Evolutionary conservation across 2,113 vertebrate genomes (phyloP).

Genomic region (Glaucidium brasilianum): DNA sequence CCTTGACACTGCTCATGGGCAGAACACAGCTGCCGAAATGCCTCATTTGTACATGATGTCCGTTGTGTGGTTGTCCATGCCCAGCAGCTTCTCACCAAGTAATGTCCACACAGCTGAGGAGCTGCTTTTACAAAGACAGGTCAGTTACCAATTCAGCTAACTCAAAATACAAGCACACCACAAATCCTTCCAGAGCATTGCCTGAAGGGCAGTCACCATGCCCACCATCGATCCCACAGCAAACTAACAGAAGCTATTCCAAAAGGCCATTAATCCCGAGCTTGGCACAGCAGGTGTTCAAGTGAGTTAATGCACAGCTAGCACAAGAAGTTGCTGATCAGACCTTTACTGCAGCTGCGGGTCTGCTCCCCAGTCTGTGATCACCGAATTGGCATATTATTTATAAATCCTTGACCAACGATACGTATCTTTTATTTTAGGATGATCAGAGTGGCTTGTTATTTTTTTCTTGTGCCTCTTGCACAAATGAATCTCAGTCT

Average conservation of each 20-base stretch:
- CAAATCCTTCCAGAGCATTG: not conserved
- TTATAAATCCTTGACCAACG: not conserved
- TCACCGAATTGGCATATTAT: not conserved
- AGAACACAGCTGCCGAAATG: not conserved
- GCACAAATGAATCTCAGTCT: not conserved
- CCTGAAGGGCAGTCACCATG: not conserved
- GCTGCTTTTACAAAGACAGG: not conserved
- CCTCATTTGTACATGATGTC: not conserved
- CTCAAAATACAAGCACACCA: not conserved
- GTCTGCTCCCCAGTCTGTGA: not conserved
- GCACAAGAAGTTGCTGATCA: not conserved
- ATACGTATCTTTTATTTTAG: not conserved
- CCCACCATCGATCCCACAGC: not conserved
- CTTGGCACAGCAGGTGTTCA: not conserved
- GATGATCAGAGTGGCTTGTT: not conserved
- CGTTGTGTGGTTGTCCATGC: not conserved
- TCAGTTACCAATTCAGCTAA: not conserved
- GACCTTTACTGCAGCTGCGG: not conserved
- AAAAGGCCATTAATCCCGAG: not conserved
- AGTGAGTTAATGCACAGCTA: not conserved
- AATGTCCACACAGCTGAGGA: not conserved
- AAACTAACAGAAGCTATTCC: not conserved
- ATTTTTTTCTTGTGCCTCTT: not conserved
- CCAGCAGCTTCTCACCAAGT: not conserved
- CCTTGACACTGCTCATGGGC: not conserved